phyloP scores from a whole-genome alignment of 2,113 vertebrate genomes.

The Ceuthmochares aereus region DNA sequence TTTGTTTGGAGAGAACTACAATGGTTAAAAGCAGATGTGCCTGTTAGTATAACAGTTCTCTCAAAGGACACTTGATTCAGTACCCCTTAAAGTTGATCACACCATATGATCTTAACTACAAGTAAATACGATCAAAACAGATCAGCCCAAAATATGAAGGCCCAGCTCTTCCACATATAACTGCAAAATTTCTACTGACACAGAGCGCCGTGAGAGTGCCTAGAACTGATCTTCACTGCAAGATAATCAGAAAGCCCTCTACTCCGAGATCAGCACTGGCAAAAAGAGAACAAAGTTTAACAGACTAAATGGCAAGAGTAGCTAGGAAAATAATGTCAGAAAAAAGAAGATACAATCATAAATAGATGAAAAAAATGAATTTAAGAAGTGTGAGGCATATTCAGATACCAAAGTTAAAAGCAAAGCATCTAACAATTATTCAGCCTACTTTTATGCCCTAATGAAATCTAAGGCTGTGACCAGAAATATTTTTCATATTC shows the following conservation, averaged over 20 bases:
- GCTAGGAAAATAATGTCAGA: background rate
- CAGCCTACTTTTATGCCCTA: background rate
- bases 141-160: background rate
- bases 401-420: fast-evolving
- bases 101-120: background rate
- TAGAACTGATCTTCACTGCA: background rate
- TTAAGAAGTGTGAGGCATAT: background rate
- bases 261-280: background rate
- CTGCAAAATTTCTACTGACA: background rate
- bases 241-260: background rate
- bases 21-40: background rate
- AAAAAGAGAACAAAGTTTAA: background rate
- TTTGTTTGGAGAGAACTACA: background rate
- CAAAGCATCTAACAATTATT: background rate
- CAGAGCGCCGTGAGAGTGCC: background rate
- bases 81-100: background rate
- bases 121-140: background rate
- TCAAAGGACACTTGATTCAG: background rate
- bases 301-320: background rate
- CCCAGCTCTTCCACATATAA: background rate
- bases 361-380: background rate
- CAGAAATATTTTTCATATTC: background rate
- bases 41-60: background rate
- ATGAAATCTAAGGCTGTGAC: background rate
- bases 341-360: background rate